A percentile compares a stretch with the other conserved stretches of the same genome.
These are phyloP conservation scores for Sphaeridia pumilis DNA, from an alignment of 2,888 invertebrate genomes.

Conservation along the genomic window DNA sequence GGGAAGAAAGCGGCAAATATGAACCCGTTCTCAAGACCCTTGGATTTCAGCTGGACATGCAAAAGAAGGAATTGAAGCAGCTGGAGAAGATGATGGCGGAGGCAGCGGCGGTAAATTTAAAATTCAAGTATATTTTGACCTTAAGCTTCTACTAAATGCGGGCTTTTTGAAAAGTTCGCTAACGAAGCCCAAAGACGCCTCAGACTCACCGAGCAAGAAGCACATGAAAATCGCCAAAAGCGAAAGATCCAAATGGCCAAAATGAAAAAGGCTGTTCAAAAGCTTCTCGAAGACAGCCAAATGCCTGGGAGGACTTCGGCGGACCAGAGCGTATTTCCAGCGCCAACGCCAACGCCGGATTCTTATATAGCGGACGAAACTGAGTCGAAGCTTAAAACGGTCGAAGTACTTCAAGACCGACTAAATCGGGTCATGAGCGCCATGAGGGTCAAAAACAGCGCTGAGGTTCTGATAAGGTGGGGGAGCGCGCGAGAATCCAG, in stretches of 20 bases:
- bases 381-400: conserved; percentile 4
- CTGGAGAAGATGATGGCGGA: conserved; percentile 33
- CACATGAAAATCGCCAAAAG: conserved; percentile 28
- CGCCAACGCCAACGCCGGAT: neutral
- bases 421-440: neutral
- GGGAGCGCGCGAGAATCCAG: too few relatives aligned
- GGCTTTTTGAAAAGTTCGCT: conserved; percentile 18
- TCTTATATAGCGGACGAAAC: too few relatives aligned
- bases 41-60: conserved; percentile 24
- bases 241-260: conserved; percentile 32
- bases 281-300: conserved; percentile 28
- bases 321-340: neutral
- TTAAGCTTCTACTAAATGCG: neutral
- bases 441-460: neutral
- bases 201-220: conserved; percentile 29
- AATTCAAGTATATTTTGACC: neutral
- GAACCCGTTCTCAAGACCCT: conserved; percentile 24
- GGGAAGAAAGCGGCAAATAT: conserved; percentile 31
- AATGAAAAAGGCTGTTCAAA: conserved; percentile 34
- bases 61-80: conserved; percentile 24
- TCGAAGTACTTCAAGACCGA: conserved; percentile 4
- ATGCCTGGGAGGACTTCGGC: neutral
- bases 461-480: neutral
- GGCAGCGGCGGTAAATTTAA: conserved; percentile 23
- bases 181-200: conserved; percentile 30